A percentile compares a stretch with the other conserved stretches of the same genome.
These are phyloP conservation scores for Artemia sp. DNA, from an alignment of 2,888 invertebrate species.

Conservation along the genomic window DNA sequence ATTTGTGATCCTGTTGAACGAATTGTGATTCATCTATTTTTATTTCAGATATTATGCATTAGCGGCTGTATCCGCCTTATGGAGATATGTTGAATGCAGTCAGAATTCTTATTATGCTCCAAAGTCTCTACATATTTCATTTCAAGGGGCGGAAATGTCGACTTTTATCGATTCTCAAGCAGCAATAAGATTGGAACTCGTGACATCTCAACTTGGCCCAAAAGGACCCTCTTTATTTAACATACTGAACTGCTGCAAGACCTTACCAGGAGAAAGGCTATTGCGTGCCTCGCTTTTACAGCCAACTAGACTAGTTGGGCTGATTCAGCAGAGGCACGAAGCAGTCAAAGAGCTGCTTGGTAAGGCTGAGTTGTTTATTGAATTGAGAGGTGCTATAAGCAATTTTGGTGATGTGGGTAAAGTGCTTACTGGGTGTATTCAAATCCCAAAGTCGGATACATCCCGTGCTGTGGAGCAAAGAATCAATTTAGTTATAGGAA, in stretches of 20 bases:
- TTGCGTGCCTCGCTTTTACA: conserved; percentile 63
- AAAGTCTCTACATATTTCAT: conserved; percentile 59
- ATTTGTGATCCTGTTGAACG: too few relatives aligned
- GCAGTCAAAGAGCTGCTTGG: conserved; percentile 57
- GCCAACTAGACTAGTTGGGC: conserved; percentile 49
- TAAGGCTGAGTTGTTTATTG: conserved; percentile 44
- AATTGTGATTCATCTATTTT: not conserved
- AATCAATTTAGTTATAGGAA: conserved; percentile 52
- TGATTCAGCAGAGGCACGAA: conserved; percentile 51
- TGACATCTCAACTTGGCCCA: conserved; percentile 31
- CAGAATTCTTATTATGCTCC: conserved; percentile 55
- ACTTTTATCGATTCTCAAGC: conserved; percentile 43
- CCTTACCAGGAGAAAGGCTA: conserved; percentile 53
- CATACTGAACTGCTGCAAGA: conserved; percentile 49
- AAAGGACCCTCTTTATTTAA: conserved; percentile 43
- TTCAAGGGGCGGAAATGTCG: conserved; percentile 59
- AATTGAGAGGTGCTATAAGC: conserved; percentile 45
- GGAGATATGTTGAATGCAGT: conserved; percentile 65
- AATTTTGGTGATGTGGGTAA: conserved; percentile 61
- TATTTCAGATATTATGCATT: conserved; percentile 59
- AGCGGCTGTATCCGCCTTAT: conserved; percentile 61
- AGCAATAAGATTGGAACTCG: conserved; percentile 5
- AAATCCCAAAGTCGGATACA: conserved; percentile 36
- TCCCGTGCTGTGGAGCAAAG: conserved; percentile 49
- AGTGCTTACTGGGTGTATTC: conserved; percentile 44